Percentiles rank a stretch among this genome's conserved stretches.
phyloP scores from a whole-genome alignment of 2,888 invertebrate genomes.

The Drosophila anomalata region DNA sequence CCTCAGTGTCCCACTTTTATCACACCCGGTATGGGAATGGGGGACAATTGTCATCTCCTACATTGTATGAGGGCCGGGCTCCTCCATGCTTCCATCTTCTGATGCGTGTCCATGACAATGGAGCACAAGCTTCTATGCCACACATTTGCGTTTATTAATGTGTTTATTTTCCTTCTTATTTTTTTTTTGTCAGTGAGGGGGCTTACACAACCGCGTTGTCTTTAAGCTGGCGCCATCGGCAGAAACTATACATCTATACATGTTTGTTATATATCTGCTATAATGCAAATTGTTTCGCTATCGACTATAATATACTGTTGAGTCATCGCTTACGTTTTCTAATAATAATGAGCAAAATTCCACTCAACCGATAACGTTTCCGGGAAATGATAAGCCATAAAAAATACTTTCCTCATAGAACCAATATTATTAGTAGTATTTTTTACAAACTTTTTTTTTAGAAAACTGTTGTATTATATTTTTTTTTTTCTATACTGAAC shows the following conservation, averaged over 20 bases:
- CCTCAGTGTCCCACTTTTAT: conserved; percentile 32
- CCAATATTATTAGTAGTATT: no score
- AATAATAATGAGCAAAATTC: not conserved
- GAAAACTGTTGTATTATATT: no score
- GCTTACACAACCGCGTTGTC: conserved; percentile 51
- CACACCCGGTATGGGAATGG: conserved; percentile 24
- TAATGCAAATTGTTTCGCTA: conserved; percentile 23
- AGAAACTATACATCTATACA: conserved; percentile 9
- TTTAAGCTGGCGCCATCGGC: conserved; percentile 27
- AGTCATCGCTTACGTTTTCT: conserved; percentile 25
- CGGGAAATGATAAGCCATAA: not conserved
- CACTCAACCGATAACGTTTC: not conserved
- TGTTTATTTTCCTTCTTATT: conserved; percentile 4
- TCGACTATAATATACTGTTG: conserved; percentile 19
- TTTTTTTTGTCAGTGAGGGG: not conserved
- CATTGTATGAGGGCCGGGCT: conserved; percentile 17
- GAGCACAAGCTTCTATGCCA: conserved; percentile 59
- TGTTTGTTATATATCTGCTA: no score
- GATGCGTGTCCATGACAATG: conserved; percentile 68
- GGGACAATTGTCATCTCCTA: conserved; percentile 41
- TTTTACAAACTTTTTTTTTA: no score
- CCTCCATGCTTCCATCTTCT: conserved; percentile 29
- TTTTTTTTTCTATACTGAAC: no score
- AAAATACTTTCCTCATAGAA: no score
- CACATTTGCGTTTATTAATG: conserved; percentile 44